phyloP scores from a whole-genome alignment of 30 jellyfish, hydroid and myxozoan genomes.

The Aurelia aurita region DNA sequence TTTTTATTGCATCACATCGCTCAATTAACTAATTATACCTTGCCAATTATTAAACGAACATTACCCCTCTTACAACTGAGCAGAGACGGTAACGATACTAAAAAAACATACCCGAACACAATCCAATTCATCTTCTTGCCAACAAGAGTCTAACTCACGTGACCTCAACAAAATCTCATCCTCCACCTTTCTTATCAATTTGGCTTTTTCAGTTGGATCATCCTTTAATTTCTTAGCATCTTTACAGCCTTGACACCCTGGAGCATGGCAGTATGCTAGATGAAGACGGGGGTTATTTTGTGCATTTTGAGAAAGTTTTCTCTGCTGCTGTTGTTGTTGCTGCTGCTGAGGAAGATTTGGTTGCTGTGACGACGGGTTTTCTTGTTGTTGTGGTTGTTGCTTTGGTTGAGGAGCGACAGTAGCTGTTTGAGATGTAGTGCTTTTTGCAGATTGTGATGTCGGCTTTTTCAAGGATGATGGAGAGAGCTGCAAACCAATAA shows the following conservation, averaged over 20 bases:
- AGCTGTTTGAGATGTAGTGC: slow-evolving; percentile 3
- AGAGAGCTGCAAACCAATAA: too few species aligned
- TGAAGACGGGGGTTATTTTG: slow-evolving; percentile 23
- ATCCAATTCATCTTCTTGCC: slow-evolving; percentile 97
- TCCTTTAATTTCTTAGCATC: slow-evolving; percentile 56
- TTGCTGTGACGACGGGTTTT: slow-evolving; percentile 3
- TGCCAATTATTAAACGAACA: too few species aligned
- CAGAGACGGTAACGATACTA: too few species aligned
- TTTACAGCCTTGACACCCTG: slow-evolving; percentile 45
- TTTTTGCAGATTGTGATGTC: background rate
- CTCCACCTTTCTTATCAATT: slow-evolving; percentile 66
- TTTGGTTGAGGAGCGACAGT: slow-evolving; percentile 3
- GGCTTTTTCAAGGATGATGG: too few species aligned
- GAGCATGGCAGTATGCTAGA: slow-evolving; percentile 48
- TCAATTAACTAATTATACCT: too few species aligned
- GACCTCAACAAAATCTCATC: slow-evolving; percentile 88
- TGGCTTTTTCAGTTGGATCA: slow-evolving; percentile 62
- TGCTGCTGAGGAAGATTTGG: slow-evolving; percentile 4
- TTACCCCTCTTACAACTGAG: too few species aligned
- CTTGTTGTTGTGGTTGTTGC: slow-evolving; percentile 9
- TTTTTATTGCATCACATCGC: too few species aligned
- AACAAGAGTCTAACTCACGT: slow-evolving; percentile 92
- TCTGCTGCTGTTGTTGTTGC: slow-evolving; percentile 16
- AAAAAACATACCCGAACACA: slow-evolving; percentile 77
- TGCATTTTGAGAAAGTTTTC: slow-evolving; percentile 2